Evolutionary conservation across 2,888 invertebrate genomes (phyloP).

Genomic region (Imbricaverruca yamaguchii): DNA sequence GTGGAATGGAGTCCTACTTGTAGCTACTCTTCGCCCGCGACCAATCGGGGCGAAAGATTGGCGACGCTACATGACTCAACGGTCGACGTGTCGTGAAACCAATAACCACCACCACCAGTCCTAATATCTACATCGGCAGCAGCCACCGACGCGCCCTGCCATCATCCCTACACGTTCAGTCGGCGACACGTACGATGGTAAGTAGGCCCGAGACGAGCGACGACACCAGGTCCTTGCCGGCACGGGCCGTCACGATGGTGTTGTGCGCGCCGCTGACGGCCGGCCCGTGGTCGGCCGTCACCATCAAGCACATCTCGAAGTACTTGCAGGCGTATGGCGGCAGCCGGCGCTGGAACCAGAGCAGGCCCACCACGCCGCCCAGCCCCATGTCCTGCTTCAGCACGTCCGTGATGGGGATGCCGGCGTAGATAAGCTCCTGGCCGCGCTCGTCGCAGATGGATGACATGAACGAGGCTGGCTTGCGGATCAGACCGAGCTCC

Average conservation of each 20-base stretch:
- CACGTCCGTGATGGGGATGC: slow-evolving; percentile 64
- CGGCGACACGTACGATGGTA: slow-evolving; percentile 72
- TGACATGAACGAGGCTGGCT: slow-evolving; percentile 99
- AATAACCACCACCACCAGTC: too few species aligned
- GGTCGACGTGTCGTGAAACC: too few species aligned
- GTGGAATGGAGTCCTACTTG: too few species aligned
- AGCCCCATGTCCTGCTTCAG: slow-evolving; percentile 60
- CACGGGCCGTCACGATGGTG: slow-evolving; percentile 93
- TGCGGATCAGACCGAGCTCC: slow-evolving; percentile 94
- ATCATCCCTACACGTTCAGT: background rate
- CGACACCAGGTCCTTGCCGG: slow-evolving; percentile 95
- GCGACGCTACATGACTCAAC: too few species aligned
- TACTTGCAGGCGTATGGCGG: slow-evolving; percentile 93
- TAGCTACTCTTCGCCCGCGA: too few species aligned
- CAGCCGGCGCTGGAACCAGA: slow-evolving; percentile 97
- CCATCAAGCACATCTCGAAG: slow-evolving; percentile 97
- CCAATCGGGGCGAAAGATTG: too few species aligned
- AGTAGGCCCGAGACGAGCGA: slow-evolving; percentile 91
- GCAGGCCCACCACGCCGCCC: slow-evolving; percentile 90
- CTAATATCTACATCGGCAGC: too few species aligned
- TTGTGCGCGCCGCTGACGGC: slow-evolving; percentile 98
- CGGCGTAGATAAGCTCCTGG: slow-evolving; percentile 92
- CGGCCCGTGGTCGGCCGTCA: slow-evolving; percentile 97
- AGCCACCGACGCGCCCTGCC: background rate
- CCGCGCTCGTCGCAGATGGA: slow-evolving; percentile 98